Evolutionary conservation across 2,113 vertebrate genomes (phyloP).

Genomic region (Hydrolagus affinis): DNA sequence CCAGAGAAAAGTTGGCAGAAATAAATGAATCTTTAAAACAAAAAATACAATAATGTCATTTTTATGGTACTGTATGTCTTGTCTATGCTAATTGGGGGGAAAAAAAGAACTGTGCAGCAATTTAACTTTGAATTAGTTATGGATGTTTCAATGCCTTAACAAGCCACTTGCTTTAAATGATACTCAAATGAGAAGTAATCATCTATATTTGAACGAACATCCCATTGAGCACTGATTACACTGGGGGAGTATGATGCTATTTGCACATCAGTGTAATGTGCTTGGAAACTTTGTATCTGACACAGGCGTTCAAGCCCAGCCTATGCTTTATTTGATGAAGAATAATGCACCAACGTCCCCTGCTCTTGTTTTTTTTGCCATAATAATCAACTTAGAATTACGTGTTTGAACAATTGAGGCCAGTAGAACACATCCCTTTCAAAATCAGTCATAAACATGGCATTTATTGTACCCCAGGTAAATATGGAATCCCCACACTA

Average conservation of each 20-base stretch:
- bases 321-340: neutral
- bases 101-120: no score
- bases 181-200: conserved; percentile 11
- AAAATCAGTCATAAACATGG: conserved; percentile 9
- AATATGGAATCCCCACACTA: conserved; percentile 4
- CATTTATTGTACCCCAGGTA: neutral
- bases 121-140: no score
- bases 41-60: no score
- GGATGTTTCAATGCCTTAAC: neutral
- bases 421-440: neutral
- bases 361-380: neutral
- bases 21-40: no score
- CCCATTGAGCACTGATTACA: neutral
- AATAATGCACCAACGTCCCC: neutral
- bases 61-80: no score
- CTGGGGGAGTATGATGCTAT: neutral
- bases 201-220: neutral
- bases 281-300: neutral
- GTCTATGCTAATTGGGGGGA: no score
- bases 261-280: neutral
- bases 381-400: conserved; percentile 4
- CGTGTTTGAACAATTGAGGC: neutral
- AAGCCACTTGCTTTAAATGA: conserved; percentile 1
- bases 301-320: neutral
- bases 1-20: no score